Conservation (phyloP, 2,888 invertebrate species). For the Eucera pruinosa region DNA sequence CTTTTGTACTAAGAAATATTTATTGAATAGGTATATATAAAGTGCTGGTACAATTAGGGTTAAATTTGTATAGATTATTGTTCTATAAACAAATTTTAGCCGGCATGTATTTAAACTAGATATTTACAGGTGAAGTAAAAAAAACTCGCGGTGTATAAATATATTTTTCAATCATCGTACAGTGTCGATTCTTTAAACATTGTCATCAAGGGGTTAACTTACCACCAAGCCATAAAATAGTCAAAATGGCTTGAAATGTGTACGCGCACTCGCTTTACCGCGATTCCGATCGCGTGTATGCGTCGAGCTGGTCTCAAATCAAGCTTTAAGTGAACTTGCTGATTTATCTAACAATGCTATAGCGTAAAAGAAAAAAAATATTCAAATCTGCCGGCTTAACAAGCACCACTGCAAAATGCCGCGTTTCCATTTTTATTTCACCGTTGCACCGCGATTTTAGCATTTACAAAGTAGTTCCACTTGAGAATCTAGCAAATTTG, state of each 20-base stretch:
- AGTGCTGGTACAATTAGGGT: too few species aligned
- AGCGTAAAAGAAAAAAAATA: too few species aligned
- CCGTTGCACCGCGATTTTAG: constrained; percentile 11
- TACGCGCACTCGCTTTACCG: background rate
- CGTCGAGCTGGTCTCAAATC: background rate
- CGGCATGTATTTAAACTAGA: too few species aligned
- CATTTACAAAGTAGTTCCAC: background rate
- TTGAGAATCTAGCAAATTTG: background rate
- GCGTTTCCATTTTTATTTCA: background rate
- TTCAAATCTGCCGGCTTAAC: too few species aligned
- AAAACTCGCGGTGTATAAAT: too few species aligned
- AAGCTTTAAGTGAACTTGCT: background rate
- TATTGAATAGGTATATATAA: too few species aligned
- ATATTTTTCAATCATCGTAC: too few species aligned
- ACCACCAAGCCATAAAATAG: background rate
- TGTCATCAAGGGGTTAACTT: background rate
- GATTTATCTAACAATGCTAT: too few species aligned
- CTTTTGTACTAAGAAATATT: too few species aligned
- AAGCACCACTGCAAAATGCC: background rate
- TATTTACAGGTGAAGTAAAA: too few species aligned
- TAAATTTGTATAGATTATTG: too few species aligned
- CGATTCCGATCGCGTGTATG: background rate
- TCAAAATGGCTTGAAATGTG: background rate
- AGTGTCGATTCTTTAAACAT: background rate
- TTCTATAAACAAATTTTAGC: too few species aligned